A percentile compares a stretch with the other conserved stretches of the same genome.
phyloP scores from a whole-genome alignment of 2,113 vertebrate genomes.

The Hepsetus odoe region DNA sequence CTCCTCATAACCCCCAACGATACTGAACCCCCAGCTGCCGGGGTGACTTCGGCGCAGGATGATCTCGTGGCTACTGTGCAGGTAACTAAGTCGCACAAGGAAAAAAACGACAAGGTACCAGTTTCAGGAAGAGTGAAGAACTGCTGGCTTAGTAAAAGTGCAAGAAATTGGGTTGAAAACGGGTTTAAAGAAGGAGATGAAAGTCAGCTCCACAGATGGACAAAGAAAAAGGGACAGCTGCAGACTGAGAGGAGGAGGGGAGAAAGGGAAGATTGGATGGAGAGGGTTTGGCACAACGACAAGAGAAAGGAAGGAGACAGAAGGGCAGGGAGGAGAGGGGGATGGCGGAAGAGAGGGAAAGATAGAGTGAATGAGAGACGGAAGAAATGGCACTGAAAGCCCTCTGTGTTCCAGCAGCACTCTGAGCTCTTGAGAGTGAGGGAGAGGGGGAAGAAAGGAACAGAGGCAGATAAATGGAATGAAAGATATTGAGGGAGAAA shows the following conservation, averaged over 20 bases:
- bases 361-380: constrained; percentile 13
- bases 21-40: constrained; percentile 98
- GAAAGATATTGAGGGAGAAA: not conserved
- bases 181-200: constrained; percentile 10
- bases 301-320: constrained; percentile 28
- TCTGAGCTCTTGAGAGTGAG: not conserved
- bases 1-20: constrained; percentile 96
- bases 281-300: constrained; percentile 36
- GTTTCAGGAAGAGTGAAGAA: not conserved
- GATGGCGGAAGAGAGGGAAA: constrained; percentile 16
- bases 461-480: not conserved
- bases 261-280: constrained; percentile 5
- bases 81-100: constrained; percentile 75
- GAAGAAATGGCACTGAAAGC: constrained; percentile 27
- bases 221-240: constrained; percentile 24
- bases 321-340: constrained; percentile 32
- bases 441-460: not conserved
- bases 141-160: not conserved
- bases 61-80: constrained; percentile 95
- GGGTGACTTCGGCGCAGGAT: constrained; percentile 89
- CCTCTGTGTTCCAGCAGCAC: constrained; percentile 30
- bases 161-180: not conserved
- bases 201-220: constrained; percentile 9
- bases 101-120: constrained; percentile 4
- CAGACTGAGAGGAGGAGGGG: not conserved